Percentiles rank a stretch among this genome's conserved stretches.
These are phyloP conservation scores for Calypte anna DNA, from an alignment of 2,113 vertebrate species.

Conservation along the genomic window DNA sequence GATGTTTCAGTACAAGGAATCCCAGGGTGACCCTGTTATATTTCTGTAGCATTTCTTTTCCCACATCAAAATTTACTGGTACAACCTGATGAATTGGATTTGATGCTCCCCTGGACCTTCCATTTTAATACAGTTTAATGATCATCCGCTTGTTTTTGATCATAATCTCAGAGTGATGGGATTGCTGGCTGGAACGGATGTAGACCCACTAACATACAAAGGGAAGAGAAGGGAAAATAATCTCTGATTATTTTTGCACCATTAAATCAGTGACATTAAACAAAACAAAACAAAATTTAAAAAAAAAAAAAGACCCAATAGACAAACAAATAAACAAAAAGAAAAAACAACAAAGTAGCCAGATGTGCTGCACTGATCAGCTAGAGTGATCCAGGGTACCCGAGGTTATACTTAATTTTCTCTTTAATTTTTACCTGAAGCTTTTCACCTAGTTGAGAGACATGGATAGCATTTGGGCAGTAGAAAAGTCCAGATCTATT, in stretches of 20 bases:
- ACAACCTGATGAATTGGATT: slow-evolving; percentile 42
- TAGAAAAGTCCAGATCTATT: neutral
- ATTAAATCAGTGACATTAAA: neutral
- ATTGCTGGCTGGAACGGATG: neutral
- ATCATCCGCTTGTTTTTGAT: slow-evolving; percentile 19
- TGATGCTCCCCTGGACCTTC: slow-evolving; percentile 13
- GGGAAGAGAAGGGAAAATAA: neutral
- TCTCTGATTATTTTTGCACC: slow-evolving; percentile 56
- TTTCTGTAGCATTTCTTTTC: slow-evolving; percentile 71
- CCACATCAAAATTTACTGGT: slow-evolving; percentile 29
- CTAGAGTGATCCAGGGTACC: neutral
- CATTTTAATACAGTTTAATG: neutral
- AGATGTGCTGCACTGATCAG: neutral
- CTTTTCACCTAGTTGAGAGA: neutral
- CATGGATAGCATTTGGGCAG: neutral
- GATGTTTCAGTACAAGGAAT: slow-evolving; percentile 87
- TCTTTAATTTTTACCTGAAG: neutral
- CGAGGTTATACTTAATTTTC: neutral
- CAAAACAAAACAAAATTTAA: neutral
- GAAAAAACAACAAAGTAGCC: neutral
- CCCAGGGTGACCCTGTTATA: slow-evolving; percentile 85
- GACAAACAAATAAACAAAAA: neutral
- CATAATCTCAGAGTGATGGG: slow-evolving; percentile 16
- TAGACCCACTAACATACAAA: neutral
- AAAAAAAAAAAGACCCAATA: fast-evolving